Evolutionary conservation across 2,113 vertebrate genomes (phyloP).

Genomic region (Bombycilla garrulus): DNA sequence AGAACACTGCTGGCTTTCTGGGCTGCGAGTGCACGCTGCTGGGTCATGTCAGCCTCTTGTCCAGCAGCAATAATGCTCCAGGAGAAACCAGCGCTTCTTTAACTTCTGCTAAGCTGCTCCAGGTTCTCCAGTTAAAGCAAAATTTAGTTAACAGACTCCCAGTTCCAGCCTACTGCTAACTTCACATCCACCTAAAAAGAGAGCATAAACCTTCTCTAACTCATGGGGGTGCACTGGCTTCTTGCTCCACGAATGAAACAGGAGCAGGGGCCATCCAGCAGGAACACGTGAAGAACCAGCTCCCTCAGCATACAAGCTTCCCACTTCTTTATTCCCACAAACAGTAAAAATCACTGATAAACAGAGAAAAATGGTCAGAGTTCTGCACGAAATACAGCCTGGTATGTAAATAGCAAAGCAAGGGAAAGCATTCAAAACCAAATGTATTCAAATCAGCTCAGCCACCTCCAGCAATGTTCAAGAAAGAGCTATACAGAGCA

Average conservation of each 20-base stretch:
- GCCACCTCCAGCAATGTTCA: not conserved
- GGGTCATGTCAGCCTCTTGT: not conserved
- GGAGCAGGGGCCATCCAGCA: not conserved
- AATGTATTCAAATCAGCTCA: not conserved
- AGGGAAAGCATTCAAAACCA: not conserved
- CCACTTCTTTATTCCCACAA: not conserved
- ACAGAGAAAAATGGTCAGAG: not conserved
- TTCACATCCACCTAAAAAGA: not conserved
- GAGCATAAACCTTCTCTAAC: not conserved
- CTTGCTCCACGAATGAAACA: not conserved
- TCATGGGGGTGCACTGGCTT: accelerated
- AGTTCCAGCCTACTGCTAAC: not conserved
- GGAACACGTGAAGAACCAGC: accelerated
- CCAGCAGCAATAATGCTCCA: not conserved
- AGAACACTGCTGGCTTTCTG: not conserved
- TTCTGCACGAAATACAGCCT: not conserved
- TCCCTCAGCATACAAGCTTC: not conserved
- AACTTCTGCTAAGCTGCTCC: not conserved
- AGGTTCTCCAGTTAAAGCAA: not conserved
- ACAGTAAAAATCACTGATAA: not conserved
- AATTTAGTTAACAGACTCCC: not conserved
- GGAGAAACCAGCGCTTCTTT: not conserved
- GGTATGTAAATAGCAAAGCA: not conserved
- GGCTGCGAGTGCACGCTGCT: not conserved
- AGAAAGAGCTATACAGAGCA: not conserved